phyloP scores from a whole-genome alignment of 1,140 invertebrate species.

The Apolygus lucorum region DNA sequence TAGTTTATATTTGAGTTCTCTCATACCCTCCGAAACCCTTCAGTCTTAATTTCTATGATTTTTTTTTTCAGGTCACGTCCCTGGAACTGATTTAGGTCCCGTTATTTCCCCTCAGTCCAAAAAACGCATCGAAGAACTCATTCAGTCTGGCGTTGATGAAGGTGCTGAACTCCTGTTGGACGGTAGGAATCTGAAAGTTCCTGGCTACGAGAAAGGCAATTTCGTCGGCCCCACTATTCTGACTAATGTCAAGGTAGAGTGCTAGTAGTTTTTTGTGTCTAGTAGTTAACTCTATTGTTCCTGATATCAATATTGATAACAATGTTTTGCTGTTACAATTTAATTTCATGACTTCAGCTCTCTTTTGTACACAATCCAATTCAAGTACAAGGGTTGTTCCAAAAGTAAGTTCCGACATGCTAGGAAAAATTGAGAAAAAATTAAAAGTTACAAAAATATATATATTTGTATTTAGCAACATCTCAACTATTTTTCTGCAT shows the following conservation, averaged over 20 bases:
- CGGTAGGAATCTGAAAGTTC: constrained; percentile 72
- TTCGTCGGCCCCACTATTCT: constrained; percentile 96
- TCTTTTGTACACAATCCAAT: no score
- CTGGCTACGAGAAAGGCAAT: constrained; percentile 90
- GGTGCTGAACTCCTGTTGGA: constrained; percentile 85
- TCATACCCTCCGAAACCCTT: no score
- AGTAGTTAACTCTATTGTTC: neutral
- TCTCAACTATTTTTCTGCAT: no score
- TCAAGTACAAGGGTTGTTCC: no score
- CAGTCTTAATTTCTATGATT: neutral
- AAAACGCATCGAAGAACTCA: constrained; percentile 70
- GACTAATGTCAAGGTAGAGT: constrained; percentile 66
- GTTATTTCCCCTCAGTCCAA: constrained; percentile 92
- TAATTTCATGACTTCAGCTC: neutral
- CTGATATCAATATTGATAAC: constrained; percentile 3
- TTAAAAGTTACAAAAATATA: no score
- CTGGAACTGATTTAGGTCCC: constrained; percentile 92
- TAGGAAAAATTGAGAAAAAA: no score
- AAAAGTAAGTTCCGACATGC: no score
- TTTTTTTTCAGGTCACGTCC: constrained; percentile 57
- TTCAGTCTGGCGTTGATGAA: constrained; percentile 80
- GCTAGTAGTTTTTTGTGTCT: constrained; percentile 3
- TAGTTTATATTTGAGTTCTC: no score
- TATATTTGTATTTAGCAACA: no score
- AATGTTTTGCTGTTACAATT: neutral